phyloP scores from a whole-genome alignment of 1,140 invertebrate genomes.

The Forficula auricularia region DNA sequence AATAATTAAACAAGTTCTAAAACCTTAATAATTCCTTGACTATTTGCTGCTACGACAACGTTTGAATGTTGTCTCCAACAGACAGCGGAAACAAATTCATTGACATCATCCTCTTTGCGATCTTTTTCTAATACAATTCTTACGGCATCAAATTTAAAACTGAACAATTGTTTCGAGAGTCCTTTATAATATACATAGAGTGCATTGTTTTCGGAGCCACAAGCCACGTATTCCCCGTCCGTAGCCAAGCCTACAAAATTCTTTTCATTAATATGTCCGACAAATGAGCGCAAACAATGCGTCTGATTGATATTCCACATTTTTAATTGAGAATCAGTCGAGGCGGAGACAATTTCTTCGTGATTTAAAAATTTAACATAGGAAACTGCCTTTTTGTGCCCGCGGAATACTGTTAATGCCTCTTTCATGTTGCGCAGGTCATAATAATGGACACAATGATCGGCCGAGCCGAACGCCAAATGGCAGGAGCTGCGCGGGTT shows the following conservation, averaged over 20 bases:
- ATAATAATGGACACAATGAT: constrained; percentile 94
- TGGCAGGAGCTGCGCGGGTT: constrained; percentile 74
- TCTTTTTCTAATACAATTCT: constrained; percentile 65
- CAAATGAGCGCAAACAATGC: constrained; percentile 69
- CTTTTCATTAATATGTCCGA: constrained; percentile 90
- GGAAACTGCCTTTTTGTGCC: constrained; percentile 87
- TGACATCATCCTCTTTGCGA: constrained; percentile 64
- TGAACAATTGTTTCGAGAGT: constrained; percentile 69
- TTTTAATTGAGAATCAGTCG: constrained; percentile 86
- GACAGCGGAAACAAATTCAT: constrained; percentile 90
- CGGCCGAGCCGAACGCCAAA: constrained; percentile 85
- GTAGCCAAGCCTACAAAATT: constrained; percentile 95
- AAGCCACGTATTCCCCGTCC: constrained; percentile 85
- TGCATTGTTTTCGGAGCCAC: constrained; percentile 90
- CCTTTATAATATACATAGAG: constrained; percentile 89
- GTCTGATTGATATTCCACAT: constrained; percentile 77
- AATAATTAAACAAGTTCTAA: constrained; percentile 47
- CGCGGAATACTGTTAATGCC: constrained; percentile 70
- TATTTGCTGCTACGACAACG: constrained; percentile 86
- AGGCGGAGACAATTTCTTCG: constrained; percentile 81
- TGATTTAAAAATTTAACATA: constrained; percentile 89
- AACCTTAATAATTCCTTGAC: constrained; percentile 83
- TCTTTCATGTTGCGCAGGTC: constrained; percentile 75
- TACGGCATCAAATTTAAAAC: constrained; percentile 74
- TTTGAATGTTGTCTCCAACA: constrained; percentile 79